Conservation (phyloP, 2,797 vertebrate species). For the Peromyscus nudipes region DNA sequence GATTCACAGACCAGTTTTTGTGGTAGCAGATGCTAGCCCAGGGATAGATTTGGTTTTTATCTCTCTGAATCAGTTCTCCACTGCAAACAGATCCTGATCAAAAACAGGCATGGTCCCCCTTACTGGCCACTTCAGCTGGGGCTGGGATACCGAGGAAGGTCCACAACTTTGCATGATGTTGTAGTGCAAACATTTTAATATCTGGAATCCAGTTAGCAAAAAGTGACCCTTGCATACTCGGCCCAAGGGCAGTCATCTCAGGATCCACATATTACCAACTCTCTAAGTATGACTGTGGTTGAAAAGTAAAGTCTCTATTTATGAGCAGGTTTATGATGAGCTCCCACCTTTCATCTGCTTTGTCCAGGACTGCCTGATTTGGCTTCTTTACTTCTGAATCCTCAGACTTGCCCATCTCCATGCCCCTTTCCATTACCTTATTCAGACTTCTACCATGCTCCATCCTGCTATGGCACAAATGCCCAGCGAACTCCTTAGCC, state of each 20-base stretch:
- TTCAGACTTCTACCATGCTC: neutral
- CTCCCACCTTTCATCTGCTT: neutral
- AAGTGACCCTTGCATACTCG: neutral
- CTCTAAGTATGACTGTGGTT: neutral
- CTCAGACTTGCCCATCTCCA: neutral
- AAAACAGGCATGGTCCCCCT: neutral
- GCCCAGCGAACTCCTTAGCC: neutral
- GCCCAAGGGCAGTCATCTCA: neutral
- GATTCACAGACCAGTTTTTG: neutral
- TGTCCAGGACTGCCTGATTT: neutral
- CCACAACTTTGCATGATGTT: neutral
- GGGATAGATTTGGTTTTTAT: neutral
- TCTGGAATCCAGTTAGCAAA: constrained; percentile 28
- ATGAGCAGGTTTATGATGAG: neutral
- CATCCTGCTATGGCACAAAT: neutral
- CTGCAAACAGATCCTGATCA: neutral
- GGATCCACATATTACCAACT: neutral
- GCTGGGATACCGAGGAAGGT: neutral
- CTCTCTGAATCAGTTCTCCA: neutral
- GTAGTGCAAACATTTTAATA: neutral
- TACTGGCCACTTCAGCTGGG: neutral
- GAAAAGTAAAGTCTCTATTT: neutral
- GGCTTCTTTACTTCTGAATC: neutral
- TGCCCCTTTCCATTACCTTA: neutral
- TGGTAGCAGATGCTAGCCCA: neutral